Percentiles rank a stretch among this genome's conserved stretches.
Conservation (phyloP, 2,888 invertebrate genomes). For the Lasius platythorax region DNA sequence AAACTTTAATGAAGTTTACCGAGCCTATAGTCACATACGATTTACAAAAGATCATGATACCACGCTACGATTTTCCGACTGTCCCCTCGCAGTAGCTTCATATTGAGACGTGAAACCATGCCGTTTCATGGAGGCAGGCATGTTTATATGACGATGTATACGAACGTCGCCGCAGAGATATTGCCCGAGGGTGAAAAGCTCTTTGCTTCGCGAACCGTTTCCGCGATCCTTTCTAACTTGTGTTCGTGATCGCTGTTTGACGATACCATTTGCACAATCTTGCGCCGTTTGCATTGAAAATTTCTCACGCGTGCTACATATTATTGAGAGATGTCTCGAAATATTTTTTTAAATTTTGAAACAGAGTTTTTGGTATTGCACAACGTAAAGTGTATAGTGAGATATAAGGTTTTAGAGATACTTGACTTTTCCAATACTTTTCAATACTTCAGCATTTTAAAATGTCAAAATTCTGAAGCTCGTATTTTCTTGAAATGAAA, state of each 20-base stretch:
- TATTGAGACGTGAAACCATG: not conserved
- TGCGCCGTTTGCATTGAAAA: constrained; percentile 15
- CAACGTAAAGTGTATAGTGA: not conserved
- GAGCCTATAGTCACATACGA: constrained; percentile 24
- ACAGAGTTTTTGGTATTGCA: not conserved
- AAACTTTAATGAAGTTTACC: constrained; percentile 49
- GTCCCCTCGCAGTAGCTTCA: not conserved
- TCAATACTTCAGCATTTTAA: not conserved
- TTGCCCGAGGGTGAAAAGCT: constrained; percentile 7
- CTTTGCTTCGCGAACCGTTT: not conserved
- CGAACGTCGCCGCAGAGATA: constrained; percentile 9
- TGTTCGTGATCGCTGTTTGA: constrained; percentile 27
- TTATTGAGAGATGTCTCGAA: constrained; percentile 13
- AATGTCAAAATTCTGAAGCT: not conserved
- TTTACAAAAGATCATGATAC: constrained; percentile 41
- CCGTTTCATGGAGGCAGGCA: not conserved
- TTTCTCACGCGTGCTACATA: not conserved
- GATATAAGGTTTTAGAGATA: not conserved
- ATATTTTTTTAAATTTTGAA: constrained; percentile 28
- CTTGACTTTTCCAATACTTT: not conserved
- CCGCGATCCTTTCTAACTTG: not conserved
- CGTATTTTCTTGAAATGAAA: not conserved
- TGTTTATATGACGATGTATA: constrained; percentile 28
- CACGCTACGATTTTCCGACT: constrained; percentile 1
- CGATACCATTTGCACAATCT: constrained; percentile 23